phyloP scores from a whole-genome alignment of 2,888 invertebrate genomes.

The Druceiella hillmani region DNA sequence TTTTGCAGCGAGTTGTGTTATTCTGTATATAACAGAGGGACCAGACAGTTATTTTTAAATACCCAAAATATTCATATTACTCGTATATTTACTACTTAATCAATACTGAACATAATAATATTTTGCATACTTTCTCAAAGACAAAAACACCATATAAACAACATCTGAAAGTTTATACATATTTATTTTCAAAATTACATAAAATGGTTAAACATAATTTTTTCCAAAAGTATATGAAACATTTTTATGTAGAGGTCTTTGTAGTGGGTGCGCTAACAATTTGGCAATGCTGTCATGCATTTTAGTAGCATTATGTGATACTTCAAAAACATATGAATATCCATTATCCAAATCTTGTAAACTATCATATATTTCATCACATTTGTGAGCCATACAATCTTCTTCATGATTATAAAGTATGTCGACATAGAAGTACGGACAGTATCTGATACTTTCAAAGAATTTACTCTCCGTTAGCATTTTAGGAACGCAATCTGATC shows the following conservation, averaged over 20 bases:
- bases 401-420: constrained; percentile 66
- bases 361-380: constrained; percentile 61
- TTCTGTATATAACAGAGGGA: too few relatives aligned
- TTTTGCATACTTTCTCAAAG: too few relatives aligned
- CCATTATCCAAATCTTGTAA: constrained; percentile 65
- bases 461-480: constrained; percentile 44
- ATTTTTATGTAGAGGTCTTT: constrained; percentile 61
- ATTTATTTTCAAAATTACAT: too few relatives aligned
- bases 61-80: too few relatives aligned
- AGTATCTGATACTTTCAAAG: constrained; percentile 43
- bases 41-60: too few relatives aligned
- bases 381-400: constrained; percentile 55
- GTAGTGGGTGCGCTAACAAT: constrained; percentile 67
- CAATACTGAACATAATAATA: too few relatives aligned
- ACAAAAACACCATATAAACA: too few relatives aligned
- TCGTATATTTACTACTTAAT: too few relatives aligned
- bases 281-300: constrained; percentile 65
- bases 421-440: constrained; percentile 65
- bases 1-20: too few relatives aligned
- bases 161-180: too few relatives aligned
- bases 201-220: too few relatives aligned
- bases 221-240: constrained; percentile 49
- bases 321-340: constrained; percentile 66
- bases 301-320: constrained; percentile 60
- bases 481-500: constrained; percentile 60